Percentiles rank a stretch among this genome's conserved stretches.
Conservation (phyloP, 2,797 vertebrate genomes). For the Petrocephalus sullivani region DNA sequence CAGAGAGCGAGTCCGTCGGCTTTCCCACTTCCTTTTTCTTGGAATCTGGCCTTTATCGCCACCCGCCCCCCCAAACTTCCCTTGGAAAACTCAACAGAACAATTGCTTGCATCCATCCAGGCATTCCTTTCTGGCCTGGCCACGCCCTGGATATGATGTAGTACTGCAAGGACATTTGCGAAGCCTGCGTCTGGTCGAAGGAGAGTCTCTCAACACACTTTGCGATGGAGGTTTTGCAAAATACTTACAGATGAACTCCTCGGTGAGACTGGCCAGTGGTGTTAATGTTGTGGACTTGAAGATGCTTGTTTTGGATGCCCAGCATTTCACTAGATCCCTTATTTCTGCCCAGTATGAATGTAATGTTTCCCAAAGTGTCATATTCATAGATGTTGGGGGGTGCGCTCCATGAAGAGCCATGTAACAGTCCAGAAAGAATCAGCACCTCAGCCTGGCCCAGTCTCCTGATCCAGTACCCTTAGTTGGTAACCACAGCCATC, state of each 20-base stretch:
- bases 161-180: neutral
- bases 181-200: neutral
- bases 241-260: neutral
- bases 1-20: conserved; percentile 37
- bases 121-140: neutral
- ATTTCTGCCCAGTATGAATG: neutral
- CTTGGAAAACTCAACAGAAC: conserved; percentile 32
- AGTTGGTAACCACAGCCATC: neutral
- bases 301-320: neutral
- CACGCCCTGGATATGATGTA: neutral
- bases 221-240: neutral
- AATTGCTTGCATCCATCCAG: neutral
- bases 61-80: conserved; percentile 18
- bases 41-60: neutral
- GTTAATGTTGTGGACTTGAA: neutral
- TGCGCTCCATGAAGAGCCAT: neutral
- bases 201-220: neutral
- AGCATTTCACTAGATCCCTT: neutral
- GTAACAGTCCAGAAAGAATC: neutral
- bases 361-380: neutral
- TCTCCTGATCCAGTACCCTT: neutral
- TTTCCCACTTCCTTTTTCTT: neutral
- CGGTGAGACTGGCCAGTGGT: neutral
- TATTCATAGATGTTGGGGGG: neutral
- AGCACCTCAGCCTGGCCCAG: neutral